Conservation (phyloP, 2,113 vertebrate genomes). For the Embiotoca jacksoni region DNA sequence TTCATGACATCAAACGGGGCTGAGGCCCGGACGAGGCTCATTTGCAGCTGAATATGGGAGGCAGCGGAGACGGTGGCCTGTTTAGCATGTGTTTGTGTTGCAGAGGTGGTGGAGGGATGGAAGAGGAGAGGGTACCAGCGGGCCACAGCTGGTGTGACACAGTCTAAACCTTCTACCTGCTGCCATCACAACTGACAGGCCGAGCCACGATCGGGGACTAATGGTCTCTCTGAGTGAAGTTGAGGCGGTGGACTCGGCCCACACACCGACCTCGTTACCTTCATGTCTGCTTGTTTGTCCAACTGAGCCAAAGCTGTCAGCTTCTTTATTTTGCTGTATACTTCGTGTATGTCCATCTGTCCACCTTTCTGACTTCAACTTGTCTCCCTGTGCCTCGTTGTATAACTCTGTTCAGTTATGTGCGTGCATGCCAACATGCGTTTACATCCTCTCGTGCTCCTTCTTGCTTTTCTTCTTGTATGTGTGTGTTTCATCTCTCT, state of each 20-base stretch:
- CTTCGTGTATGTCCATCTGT: slow-evolving; percentile 20
- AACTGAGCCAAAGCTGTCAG: slow-evolving; percentile 31
- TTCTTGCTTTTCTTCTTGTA: slow-evolving; percentile 19
- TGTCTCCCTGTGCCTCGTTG: slow-evolving; percentile 17
- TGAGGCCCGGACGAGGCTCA: slow-evolving; percentile 79
- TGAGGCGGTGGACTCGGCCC: slow-evolving; percentile 19
- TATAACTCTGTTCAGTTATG: slow-evolving; percentile 37
- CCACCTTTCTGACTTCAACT: slow-evolving; percentile 53
- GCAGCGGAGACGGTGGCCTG: slow-evolving; percentile 80
- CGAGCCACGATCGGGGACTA: slow-evolving; percentile 35
- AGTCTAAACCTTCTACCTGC: slow-evolving; percentile 81
- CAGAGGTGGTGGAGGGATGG: slow-evolving; percentile 79
- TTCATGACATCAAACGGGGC: slow-evolving; percentile 88
- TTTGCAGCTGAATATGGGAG: slow-evolving; percentile 90
- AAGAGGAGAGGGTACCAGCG: slow-evolving; percentile 81
- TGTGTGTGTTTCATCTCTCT: slow-evolving; percentile 45
- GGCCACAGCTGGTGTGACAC: slow-evolving; percentile 86
- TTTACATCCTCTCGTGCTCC: slow-evolving; percentile 32
- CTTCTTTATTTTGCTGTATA: slow-evolving; percentile 13
- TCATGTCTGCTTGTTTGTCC: slow-evolving; percentile 20
- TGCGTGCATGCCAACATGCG: slow-evolving; percentile 40
- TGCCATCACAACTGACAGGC: slow-evolving; percentile 70
- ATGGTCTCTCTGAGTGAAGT: slow-evolving; percentile 37
- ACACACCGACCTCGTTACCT: not conserved
- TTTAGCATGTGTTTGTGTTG: slow-evolving; percentile 89